These are phyloP conservation scores for Parnassius smintheus DNA, from an alignment of 2,888 invertebrate genomes.

Conservation along the genomic window DNA sequence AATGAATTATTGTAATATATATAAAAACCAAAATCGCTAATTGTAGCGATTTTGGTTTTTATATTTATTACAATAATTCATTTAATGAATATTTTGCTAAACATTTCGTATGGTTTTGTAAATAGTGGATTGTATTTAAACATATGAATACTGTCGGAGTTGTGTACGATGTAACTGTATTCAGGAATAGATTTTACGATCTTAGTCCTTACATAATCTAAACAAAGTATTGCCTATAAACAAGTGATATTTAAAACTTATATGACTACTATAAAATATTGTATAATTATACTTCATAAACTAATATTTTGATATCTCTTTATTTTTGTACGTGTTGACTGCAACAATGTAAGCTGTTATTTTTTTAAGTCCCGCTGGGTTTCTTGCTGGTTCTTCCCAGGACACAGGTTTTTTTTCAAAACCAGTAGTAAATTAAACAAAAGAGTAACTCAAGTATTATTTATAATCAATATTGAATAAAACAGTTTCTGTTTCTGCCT, in stretches of 20 bases:
- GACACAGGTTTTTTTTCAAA: too few species aligned
- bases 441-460: too few species aligned
- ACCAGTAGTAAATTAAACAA: too few species aligned
- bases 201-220: conserved; percentile 21
- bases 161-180: conserved; percentile 19
- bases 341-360: too few species aligned
- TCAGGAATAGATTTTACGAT: conserved; percentile 25
- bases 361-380: too few species aligned
- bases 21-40: too few species aligned
- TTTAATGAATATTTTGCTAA: neutral
- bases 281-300: neutral
- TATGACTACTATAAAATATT: neutral
- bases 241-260: neutral
- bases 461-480: too few species aligned
- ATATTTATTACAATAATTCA: too few species aligned
- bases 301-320: neutral
- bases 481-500: too few species aligned
- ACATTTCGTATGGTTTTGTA: conserved; percentile 12
- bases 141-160: conserved; percentile 16
- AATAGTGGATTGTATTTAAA: conserved; percentile 16
- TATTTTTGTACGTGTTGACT: neutral
- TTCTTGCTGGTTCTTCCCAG: too few species aligned
- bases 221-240: conserved; percentile 11
- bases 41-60: too few species aligned
- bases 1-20: too few species aligned